Conservation (phyloP, 2,797 vertebrate genomes). For the Enteromius trimaculatus region DNA sequence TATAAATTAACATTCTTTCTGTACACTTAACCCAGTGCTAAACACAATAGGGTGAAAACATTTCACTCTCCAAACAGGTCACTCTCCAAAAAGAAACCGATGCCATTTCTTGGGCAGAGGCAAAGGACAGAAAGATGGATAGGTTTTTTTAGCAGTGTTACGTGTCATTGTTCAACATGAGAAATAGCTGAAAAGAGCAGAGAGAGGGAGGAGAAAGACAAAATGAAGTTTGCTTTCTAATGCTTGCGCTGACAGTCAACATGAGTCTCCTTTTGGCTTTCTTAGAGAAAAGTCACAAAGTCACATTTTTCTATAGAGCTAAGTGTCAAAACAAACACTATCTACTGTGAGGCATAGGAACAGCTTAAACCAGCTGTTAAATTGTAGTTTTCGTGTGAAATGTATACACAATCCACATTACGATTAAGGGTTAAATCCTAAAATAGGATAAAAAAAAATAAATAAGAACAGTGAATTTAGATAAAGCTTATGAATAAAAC, state of each 20-base stretch:
- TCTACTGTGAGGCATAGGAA: slow-evolving; percentile 1
- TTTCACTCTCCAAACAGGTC: too few relatives aligned
- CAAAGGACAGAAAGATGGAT: slow-evolving; percentile 63
- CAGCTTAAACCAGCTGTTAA: neutral
- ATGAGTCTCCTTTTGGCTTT: slow-evolving; percentile 57
- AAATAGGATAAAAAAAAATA: too few relatives aligned
- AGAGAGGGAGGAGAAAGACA: slow-evolving; percentile 44
- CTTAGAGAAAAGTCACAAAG: slow-evolving; percentile 63
- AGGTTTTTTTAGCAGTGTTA: slow-evolving; percentile 47
- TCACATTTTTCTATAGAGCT: slow-evolving; percentile 1
- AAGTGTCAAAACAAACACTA: slow-evolving; percentile 3
- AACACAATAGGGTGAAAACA: slow-evolving; percentile 39
- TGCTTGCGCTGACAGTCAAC: slow-evolving; percentile 68
- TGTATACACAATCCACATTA: neutral
- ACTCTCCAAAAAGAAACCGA: slow-evolving; percentile 67
- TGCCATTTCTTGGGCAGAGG: slow-evolving; percentile 62
- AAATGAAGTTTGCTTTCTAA: slow-evolving; percentile 64
- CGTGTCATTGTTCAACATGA: slow-evolving; percentile 20
- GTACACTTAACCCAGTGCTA: neutral
- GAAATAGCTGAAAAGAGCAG: slow-evolving; percentile 31
- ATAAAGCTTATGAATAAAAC: neutral
- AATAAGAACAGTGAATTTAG: neutral
- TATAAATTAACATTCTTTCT: neutral
- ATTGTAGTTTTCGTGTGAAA: neutral
- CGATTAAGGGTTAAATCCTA: neutral